Conservation (phyloP, 1,140 invertebrate species). For the Mamestra configurata region DNA sequence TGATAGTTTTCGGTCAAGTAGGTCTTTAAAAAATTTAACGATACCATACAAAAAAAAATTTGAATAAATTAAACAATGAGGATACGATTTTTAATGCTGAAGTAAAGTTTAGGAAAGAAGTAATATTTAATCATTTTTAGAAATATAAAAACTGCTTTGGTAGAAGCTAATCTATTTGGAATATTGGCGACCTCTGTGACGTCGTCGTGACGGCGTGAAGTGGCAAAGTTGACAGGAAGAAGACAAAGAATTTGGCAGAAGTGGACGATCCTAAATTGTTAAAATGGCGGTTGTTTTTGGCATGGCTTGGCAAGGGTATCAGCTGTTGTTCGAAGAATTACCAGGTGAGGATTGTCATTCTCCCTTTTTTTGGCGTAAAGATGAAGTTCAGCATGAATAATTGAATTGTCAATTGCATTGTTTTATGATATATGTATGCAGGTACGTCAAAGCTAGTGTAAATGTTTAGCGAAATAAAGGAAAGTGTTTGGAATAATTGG, state of each 20-base stretch:
- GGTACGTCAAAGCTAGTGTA: not conserved
- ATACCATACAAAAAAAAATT: too few species aligned
- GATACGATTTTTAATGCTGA: not conserved
- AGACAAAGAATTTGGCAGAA: not conserved
- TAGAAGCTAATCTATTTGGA: not conserved
- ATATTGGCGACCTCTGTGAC: too few species aligned
- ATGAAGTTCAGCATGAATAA: not conserved
- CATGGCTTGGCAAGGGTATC: slow-evolving; percentile 18
- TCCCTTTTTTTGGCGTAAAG: not conserved
- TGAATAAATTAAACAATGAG: not conserved
- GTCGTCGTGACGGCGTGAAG: too few species aligned
- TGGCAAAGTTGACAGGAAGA: too few species aligned
- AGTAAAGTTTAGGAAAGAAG: not conserved
- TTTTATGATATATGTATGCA: too few species aligned
- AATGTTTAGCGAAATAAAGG: too few species aligned
- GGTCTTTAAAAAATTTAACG: too few species aligned
- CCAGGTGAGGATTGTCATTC: slow-evolving; percentile 29
- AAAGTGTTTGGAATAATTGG: too few species aligned
- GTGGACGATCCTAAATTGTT: not conserved
- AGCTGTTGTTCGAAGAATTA: slow-evolving; percentile 38
- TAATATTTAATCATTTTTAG: not conserved
- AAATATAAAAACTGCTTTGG: not conserved
- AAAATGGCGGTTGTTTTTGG: slow-evolving; percentile 32
- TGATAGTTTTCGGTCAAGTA: too few species aligned
- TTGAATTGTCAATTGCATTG: too few species aligned